Evolutionary conservation across 2,888 invertebrate species (phyloP), one percentile per base, ranked within the genome.

Genomic region (Tiliacea citrago): DNA sequence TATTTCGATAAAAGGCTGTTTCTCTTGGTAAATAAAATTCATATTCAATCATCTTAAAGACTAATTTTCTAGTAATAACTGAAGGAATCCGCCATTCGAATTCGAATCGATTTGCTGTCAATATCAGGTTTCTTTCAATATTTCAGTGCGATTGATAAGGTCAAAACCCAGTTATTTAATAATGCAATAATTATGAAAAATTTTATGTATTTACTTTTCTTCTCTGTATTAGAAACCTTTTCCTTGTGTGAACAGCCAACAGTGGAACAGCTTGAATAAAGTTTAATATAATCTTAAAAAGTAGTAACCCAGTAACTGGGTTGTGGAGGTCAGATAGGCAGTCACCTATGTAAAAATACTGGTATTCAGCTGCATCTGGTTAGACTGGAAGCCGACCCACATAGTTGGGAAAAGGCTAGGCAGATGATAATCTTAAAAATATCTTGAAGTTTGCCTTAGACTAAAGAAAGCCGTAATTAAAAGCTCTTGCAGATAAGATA

Each of bases 31-130:
- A 45, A n/a, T 24, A 18, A 35, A 12, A 71, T 29, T 69, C 18
- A 45, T 45, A 68, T 29, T 51, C 24, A 35, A 16, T 35, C 0
- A 68, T 68, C 12, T 5, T 57, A 10, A 45, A 57, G 4, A 21
- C 7, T 24, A 47, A 21, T n/a, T 53, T 53, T 13, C 51, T 67
- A 39, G 0, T 24, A 35, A 42, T 39, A 60, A 53, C 21, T 16
- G 13, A 47, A 39, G 21, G 0, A 24, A 21, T 39, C 6, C 9
- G 5, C 21, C 5, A n/a, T 1, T 29, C 16, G 13, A 66, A 45
- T 12, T 8, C 21, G 0, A 9, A 66, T 53, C 24, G 39, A 76
- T 67, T 76, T 29, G 21, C 60, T 75, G 60, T 68, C 77, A 47
- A 8, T 10, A 2, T n/a, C 47, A 67, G 10, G 35, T 39, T 45